phyloP scores from a whole-genome alignment of 1,140 invertebrate genomes.

The Luehdorfia chinensis region DNA sequence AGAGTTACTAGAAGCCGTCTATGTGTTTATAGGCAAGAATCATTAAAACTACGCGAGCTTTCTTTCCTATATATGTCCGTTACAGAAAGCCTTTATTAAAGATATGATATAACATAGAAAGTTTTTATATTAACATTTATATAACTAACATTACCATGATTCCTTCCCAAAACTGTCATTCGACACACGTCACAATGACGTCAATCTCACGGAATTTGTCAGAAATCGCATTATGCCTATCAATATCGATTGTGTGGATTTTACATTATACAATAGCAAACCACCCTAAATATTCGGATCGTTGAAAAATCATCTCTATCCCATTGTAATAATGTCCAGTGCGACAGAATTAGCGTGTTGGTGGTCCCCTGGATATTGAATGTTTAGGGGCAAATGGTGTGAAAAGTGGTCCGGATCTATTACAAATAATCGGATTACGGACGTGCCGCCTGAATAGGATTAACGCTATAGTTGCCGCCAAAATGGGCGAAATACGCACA shows the following conservation, averaged over 20 bases:
- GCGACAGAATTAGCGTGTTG: constrained; percentile 3
- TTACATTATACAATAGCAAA: constrained; percentile 27
- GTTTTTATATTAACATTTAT: too few species aligned
- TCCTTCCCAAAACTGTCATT: constrained; percentile 2
- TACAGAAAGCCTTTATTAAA: too few species aligned
- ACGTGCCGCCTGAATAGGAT: constrained; percentile 38
- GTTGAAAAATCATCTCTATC: constrained; percentile 15
- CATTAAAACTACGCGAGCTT: too few species aligned
- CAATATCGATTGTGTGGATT: constrained; percentile 24
- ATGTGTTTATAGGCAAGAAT: too few species aligned
- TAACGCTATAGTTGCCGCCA: constrained; percentile 22
- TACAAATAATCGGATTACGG: constrained; percentile 50
- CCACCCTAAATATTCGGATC: not conserved
- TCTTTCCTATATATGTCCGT: too few species aligned
- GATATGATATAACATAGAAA: too few species aligned
- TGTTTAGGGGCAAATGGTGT: constrained; percentile 37
- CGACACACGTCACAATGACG: constrained; percentile 14
- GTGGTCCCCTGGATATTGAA: constrained; percentile 27
- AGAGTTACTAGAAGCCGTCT: too few species aligned
- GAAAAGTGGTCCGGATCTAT: constrained; percentile 49
- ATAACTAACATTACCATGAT: too few species aligned
- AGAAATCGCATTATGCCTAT: constrained; percentile 16
- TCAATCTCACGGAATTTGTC: constrained; percentile 23
- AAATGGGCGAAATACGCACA: constrained; percentile 18
- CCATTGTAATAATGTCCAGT: constrained; percentile 7